A percentile compares a stretch with the other conserved stretches of the same genome.
Evolutionary conservation across 2,888 invertebrate species (phyloP).

Genomic region (Synergus laeviventris): DNA sequence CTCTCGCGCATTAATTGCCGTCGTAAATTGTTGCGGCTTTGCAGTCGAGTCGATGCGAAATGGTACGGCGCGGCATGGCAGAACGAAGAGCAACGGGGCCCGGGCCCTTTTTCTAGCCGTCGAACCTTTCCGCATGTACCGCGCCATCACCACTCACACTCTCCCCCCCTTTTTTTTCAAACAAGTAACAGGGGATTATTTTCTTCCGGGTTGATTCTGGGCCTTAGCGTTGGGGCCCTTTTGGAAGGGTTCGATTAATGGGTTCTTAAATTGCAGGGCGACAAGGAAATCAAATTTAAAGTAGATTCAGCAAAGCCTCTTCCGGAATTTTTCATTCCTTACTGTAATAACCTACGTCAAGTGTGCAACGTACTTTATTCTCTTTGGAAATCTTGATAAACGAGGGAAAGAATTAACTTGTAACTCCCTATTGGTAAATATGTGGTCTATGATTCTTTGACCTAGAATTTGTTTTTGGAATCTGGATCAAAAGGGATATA

Average conservation of each 20-base stretch:
- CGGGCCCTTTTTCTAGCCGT: conserved; percentile 20
- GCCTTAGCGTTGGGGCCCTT: neutral
- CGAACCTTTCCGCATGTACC: conserved; percentile 27
- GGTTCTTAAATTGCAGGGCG: neutral
- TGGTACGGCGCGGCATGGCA: conserved; percentile 36
- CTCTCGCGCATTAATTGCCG: conserved; percentile 75
- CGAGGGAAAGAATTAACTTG: too few relatives aligned
- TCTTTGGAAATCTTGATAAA: too few relatives aligned
- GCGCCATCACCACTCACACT: neutral
- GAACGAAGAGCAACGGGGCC: conserved; percentile 20
- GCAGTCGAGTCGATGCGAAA: conserved; percentile 42
- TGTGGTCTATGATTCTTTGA: too few relatives aligned
- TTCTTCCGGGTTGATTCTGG: neutral
- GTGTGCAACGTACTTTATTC: too few relatives aligned
- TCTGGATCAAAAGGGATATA: too few relatives aligned
- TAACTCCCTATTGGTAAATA: too few relatives aligned
- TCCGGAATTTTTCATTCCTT: too few relatives aligned
- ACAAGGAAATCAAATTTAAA: neutral
- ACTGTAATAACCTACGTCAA: too few relatives aligned
- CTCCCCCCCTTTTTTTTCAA: neutral
- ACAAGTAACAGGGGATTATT: neutral
- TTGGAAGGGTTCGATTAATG: neutral
- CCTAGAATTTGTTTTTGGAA: too few relatives aligned
- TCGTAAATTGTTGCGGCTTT: conserved; percentile 75
- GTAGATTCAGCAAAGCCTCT: too few relatives aligned